These are phyloP conservation scores for Cephus pygmeus DNA, from an alignment of 2,888 invertebrate genomes.

Conservation along the genomic window DNA sequence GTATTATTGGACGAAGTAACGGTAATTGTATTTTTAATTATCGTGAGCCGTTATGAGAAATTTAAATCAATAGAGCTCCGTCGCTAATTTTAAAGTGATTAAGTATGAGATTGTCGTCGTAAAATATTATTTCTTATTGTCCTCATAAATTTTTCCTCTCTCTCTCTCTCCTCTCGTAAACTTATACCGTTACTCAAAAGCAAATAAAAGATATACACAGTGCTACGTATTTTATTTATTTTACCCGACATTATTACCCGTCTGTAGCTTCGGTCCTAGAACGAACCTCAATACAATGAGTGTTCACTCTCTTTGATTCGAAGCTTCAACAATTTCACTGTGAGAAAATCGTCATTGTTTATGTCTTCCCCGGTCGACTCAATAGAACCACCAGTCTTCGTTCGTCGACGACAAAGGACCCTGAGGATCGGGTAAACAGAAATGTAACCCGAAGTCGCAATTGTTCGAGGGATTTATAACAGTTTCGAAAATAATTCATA, in stretches of 20 bases:
- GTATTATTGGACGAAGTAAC: not conserved
- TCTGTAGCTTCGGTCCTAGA: not conserved
- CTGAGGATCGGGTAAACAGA: not conserved
- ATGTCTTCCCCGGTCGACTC: not conserved
- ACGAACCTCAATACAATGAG: not conserved
- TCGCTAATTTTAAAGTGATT: conserved; percentile 31
- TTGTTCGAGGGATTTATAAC: conserved; percentile 1
- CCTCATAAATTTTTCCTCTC: conserved; percentile 21
- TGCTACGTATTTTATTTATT: not conserved
- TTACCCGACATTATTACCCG: not conserved
- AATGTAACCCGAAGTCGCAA: not conserved
- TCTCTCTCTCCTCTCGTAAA: conserved; percentile 19
- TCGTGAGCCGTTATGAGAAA: not conserved
- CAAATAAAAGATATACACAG: not conserved
- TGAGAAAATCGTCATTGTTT: conserved; percentile 7
- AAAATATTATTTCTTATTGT: conserved; percentile 40
- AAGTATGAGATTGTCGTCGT: conserved; percentile 31
- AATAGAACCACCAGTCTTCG: conserved; percentile 1
- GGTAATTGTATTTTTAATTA: not conserved
- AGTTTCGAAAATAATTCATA: not conserved
- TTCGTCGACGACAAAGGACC: not conserved
- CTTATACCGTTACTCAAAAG: conserved; percentile 24
- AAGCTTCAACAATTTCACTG: not conserved
- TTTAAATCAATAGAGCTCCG: not conserved
- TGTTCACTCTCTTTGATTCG: not conserved